Percentiles rank a stretch among this genome's conserved stretches.
Evolutionary conservation across 1,140 invertebrate genomes (phyloP).

Genomic region (Arion vulgaris): DNA sequence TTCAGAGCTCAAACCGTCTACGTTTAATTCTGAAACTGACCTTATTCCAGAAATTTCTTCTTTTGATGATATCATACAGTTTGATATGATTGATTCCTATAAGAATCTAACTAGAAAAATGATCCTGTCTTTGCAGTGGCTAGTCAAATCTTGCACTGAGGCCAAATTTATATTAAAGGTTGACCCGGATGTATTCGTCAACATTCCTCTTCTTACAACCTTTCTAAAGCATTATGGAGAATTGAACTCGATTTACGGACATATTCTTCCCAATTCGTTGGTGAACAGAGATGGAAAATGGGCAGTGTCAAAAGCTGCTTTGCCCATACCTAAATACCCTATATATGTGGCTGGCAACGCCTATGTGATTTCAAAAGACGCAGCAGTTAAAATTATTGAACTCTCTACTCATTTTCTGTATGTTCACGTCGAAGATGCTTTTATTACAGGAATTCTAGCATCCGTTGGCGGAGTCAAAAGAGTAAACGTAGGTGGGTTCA

Average conservation of each 20-base stretch:
- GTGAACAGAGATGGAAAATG: constrained; percentile 52
- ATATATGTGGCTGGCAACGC: constrained; percentile 61
- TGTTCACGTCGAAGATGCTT: constrained; percentile 72
- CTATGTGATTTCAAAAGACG: constrained; percentile 61
- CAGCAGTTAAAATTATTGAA: constrained; percentile 50
- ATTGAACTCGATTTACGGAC: constrained; percentile 38
- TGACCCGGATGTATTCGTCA: constrained; percentile 76
- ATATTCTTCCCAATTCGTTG: constrained; percentile 43
- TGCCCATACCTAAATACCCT: constrained; percentile 58
- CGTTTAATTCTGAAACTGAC: background rate
- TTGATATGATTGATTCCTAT: constrained; percentile 31
- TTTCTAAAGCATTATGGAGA: constrained; percentile 43
- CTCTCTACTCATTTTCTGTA: constrained; percentile 55
- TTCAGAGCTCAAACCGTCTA: background rate
- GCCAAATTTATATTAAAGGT: constrained; percentile 75
- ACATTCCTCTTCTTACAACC: constrained; percentile 60
- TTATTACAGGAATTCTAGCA: constrained; percentile 72
- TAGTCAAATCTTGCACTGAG: background rate
- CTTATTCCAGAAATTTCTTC: background rate
- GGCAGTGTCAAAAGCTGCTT: constrained; percentile 53
- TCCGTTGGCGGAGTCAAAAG: constrained; percentile 50
- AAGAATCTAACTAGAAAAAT: constrained; percentile 30
- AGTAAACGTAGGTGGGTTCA: constrained; percentile 40
- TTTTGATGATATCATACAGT: constrained; percentile 30
- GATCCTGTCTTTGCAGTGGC: constrained; percentile 17